A percentile compares a stretch with the other conserved stretches of the same genome.
These are phyloP conservation scores for Cichladusa arquata DNA, from an alignment of 2,113 vertebrate genomes.

Conservation along the genomic window DNA sequence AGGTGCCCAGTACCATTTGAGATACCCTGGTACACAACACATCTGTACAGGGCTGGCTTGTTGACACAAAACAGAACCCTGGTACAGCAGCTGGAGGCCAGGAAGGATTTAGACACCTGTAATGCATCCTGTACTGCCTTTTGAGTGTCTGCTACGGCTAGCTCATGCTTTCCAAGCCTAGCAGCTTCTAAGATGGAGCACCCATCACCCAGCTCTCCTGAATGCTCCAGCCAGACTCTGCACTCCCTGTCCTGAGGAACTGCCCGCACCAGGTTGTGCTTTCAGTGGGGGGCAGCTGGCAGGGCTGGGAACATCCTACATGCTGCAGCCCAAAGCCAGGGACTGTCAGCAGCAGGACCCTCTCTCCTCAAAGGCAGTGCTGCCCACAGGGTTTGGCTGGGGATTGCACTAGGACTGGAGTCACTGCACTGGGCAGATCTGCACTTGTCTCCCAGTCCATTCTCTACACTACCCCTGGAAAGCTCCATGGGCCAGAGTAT, in stretches of 20 bases:
- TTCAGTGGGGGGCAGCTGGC: background rate
- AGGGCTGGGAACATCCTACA: background rate
- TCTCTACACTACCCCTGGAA: background rate
- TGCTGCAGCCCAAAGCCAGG: fast-evolving
- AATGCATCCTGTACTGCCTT: background rate
- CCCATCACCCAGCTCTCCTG: background rate
- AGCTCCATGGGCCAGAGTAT: background rate
- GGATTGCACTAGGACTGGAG: fast-evolving
- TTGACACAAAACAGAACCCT: background rate
- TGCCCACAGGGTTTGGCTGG: background rate
- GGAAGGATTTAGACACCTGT: background rate
- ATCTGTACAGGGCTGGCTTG: background rate
- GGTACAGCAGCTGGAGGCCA: background rate
- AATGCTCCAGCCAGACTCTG: background rate
- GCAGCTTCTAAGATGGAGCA: background rate
- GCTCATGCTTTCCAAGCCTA: background rate
- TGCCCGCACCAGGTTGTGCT: background rate
- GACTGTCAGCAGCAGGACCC: background rate
- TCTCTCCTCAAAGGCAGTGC: background rate
- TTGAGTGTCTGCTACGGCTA: background rate
- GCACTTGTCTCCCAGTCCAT: background rate
- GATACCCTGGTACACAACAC: background rate
- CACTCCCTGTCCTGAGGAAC: background rate
- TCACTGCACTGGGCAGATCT: background rate
- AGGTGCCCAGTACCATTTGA: background rate